These are phyloP conservation scores for Porites evermanni DNA, from an alignment of 92 coral and sea anemone genomes.

Conservation along the genomic window DNA sequence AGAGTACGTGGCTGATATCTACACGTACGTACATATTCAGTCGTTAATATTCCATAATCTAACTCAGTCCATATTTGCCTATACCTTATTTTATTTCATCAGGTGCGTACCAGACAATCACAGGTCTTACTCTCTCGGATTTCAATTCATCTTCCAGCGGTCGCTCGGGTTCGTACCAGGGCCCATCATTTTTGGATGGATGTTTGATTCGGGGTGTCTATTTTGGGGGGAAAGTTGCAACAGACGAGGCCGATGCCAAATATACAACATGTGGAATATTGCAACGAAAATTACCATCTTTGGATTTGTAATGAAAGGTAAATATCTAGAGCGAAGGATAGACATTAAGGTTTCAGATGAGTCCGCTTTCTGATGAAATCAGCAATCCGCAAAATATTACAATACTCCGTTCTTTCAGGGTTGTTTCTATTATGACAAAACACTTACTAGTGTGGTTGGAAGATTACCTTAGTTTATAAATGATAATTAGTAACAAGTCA, in stretches of 20 bases:
- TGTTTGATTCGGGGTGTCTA: conserved; percentile 74
- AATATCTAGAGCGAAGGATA: not conserved
- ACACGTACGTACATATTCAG: no score
- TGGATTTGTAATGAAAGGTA: conserved; percentile 23
- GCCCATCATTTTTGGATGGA: conserved; percentile 79
- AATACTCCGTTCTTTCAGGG: no score
- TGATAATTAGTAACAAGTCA: no score
- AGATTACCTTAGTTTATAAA: no score
- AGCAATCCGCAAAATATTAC: no score
- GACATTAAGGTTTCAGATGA: no score
- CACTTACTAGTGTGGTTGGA: no score
- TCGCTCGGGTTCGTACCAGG: conserved; percentile 85
- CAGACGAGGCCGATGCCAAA: conserved; percentile 80
- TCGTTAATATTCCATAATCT: not conserved
- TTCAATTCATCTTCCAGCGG: conserved; percentile 79
- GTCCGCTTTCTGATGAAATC: no score
- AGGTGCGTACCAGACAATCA: conserved; percentile 91
- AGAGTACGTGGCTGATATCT: no score
- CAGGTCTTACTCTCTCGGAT: conserved; percentile 84
- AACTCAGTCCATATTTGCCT: no score
- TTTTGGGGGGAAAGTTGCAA: conserved; percentile 93
- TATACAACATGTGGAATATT: conserved; percentile 56
- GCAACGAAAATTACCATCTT: conserved; percentile 13
- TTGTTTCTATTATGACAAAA: no score
- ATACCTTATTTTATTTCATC: not conserved